Evolutionary conservation across 2,797 vertebrate species (phyloP).

Genomic region (Sebastes minor): DNA sequence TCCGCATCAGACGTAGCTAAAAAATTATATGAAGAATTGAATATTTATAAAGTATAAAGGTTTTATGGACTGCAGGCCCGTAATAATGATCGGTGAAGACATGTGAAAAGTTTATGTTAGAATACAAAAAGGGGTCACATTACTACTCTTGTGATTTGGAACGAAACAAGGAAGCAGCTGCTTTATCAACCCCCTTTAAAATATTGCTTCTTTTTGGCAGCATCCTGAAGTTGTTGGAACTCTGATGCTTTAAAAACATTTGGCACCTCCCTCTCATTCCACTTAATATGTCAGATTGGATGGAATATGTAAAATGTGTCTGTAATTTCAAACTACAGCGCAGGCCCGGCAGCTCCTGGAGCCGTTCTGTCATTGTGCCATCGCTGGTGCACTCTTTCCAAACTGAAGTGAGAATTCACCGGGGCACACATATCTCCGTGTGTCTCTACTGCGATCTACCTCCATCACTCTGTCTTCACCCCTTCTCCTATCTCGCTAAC

Average conservation of each 20-base stretch:
- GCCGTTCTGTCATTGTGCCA: conserved; percentile 36
- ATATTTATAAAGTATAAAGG: conserved; percentile 58
- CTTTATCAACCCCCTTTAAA: conserved; percentile 6
- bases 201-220: conserved; percentile 1
- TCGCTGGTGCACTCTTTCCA: conserved; percentile 38
- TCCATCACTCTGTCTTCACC: conserved; percentile 58
- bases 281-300: conserved; percentile 35
- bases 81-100: conserved; percentile 39
- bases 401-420: conserved; percentile 57
- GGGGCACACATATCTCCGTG: conserved; percentile 34
- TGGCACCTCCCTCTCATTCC: conserved; percentile 15
- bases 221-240: conserved; percentile 6
- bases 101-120: conserved; percentile 40
- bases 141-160: conserved; percentile 15
- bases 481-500: conserved; percentile 41
- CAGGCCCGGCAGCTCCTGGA: conserved; percentile 25
- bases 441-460: conserved; percentile 47
- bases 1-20: conserved; percentile 48
- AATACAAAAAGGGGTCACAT: conserved; percentile 28
- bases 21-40: conserved; percentile 37
- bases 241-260: conserved; percentile 26
- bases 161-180: conserved; percentile 15
- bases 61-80: conserved; percentile 50
- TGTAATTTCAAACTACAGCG: conserved; percentile 56
- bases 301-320: conserved; percentile 45